Base-by-base conservation (phyloP, 2,797 vertebrate genomes). In the Smutsia temminckii region DNA sequence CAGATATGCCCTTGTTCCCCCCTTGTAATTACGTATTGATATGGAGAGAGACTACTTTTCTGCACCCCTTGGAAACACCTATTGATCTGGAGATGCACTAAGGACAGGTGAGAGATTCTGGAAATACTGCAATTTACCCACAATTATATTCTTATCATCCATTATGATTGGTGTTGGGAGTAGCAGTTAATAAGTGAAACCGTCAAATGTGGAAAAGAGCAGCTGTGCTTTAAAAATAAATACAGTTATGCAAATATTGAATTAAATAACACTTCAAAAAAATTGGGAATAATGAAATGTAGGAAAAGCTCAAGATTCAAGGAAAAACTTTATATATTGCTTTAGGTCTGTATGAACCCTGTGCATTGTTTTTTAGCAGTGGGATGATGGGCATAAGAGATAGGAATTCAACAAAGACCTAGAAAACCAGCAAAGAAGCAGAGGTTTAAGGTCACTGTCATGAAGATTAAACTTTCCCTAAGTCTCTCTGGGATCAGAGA, bases 161-260 rank as follows among this genome's bases (percentile, higher is more conserved):
- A 46, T 94, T 91, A 92, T 83, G 63, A 88, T 96, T 89, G 71
- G 16, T 57, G 40, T 27, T 94, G 34, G 34, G 61, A 92, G 94
- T 95, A 85, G 63, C 17, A 93, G 68, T 91, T 88, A 96, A 94
- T 55, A 96, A 85, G 12, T 80, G 55, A 90, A 88, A 94, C 1
- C 83, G 64, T 91, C 59, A 93, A 92, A 92, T 87, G 75, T 63
- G 63, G 25, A 69, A 83, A 96, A 86, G 49, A 89, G 42, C 5
- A 80, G 5, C 34, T 93, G 29, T 90, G 74, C 11, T 81, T 93
- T 92, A 79, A 94, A 93, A 90, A 69, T 92, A 80, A 96, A 85
- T 77, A 86, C 69, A 95, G 27, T 59, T 81, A 89, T 83, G 23
- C 61, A 86, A 97, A 74, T 75, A 81, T 37, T 72, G 37, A 95